Evolutionary conservation across 1,140 invertebrate genomes (phyloP), one percentile per base, ranked within the genome.

Genomic region (Meteorus sp.): DNA sequence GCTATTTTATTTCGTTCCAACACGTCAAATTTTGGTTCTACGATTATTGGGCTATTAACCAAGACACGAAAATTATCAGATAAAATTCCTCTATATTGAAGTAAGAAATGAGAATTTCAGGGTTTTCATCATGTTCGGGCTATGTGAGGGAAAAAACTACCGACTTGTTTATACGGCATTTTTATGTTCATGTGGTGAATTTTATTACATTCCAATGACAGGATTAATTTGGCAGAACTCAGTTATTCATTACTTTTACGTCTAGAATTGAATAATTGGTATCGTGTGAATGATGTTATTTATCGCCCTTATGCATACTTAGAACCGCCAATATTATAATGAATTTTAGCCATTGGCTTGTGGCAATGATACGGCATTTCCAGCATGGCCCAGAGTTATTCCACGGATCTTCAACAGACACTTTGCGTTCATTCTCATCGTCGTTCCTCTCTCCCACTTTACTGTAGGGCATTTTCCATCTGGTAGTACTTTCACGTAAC

Each of bases 401-500:
- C 63, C 56, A 64, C 51, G 65, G 62, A 65, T 68, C 67, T 69
- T 65, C 50, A 9, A 61, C 61, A 63, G 69, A 68, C 70, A 71
- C 64, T 65, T 69, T 51, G 17, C 17, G 22, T 33, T 48, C 19
- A 23, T 51, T 61, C 50, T 41, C 35, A 35, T n/a, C n/a, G n/a
- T n/a, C n/a, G n/a, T n/a, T n/a, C n/a, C n/a, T n/a, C 33, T 22
- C 54, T 25, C 15, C 4, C 43, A 8, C 29, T n/a, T n/a, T n/a
- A 59, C 61, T 58, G 58, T 39, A 48, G 56, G 60, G 61, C 61
- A 63, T 41, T 54, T 68, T 64, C 63, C 64, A 68, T 70, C 66
- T 69, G 69, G 69, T 66, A 73, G 65, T 73, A 69, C 69, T 69
- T 71, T 70, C 71, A 73, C 71, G 71, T 73, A 73, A 73, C 71